Conservation (phyloP, 1,140 invertebrate genomes). For the Dolichoris vasculosae region DNA sequence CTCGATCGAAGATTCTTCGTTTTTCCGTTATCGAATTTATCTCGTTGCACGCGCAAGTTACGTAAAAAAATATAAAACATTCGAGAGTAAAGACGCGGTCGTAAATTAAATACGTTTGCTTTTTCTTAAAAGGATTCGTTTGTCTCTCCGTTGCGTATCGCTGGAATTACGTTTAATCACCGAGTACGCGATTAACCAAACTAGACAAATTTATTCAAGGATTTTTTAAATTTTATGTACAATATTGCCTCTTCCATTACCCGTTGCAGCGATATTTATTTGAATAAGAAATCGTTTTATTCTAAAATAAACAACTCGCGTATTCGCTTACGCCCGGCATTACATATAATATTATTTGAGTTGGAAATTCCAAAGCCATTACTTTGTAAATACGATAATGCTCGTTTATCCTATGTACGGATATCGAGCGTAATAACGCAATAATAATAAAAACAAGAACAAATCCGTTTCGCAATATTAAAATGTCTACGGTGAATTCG, state of each 20-base stretch:
- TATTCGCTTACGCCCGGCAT: no score
- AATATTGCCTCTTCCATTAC: not conserved
- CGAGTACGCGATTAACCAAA: not conserved
- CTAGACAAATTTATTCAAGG: not conserved
- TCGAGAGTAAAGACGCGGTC: not conserved
- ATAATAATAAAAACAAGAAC: not conserved
- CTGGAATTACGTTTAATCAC: not conserved
- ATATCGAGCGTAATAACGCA: not conserved
- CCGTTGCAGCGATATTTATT: not conserved
- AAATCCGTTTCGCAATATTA: not conserved
- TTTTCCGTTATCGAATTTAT: not conserved
- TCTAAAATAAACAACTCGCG: no score
- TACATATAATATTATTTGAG: no score
- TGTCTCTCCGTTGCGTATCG: not conserved
- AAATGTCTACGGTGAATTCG: not conserved
- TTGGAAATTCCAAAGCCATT: no score
- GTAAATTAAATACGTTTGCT: not conserved
- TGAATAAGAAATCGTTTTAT: not conserved
- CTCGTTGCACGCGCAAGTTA: not conserved
- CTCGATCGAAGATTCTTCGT: not conserved
- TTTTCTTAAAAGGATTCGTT: slow-evolving; percentile 2
- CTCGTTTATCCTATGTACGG: no score
- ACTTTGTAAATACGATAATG: no score
- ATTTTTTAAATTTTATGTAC: not conserved
- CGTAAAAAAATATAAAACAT: not conserved